Percentiles rank a stretch among this genome's conserved stretches.
phyloP scores from a whole-genome alignment of 2,797 vertebrate species.

The Sebastes kiyomatsui region DNA sequence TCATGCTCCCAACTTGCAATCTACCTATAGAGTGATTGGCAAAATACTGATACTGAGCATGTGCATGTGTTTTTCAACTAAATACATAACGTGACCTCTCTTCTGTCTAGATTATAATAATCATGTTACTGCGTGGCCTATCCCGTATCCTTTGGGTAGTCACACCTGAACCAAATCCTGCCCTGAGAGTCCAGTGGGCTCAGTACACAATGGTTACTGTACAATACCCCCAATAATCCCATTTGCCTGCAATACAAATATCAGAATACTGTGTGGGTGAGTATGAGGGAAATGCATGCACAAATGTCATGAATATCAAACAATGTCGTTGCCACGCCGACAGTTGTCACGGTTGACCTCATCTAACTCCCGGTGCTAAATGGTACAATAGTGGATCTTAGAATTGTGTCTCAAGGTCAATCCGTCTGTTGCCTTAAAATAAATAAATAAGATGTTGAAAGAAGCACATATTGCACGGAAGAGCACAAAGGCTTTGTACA shows the following conservation, averaged over 20 bases:
- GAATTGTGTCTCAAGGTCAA: slow-evolving; percentile 7
- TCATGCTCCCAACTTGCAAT: slow-evolving; percentile 42
- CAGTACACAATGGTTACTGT: not conserved
- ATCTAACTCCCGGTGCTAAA: not conserved
- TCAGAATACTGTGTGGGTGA: not conserved
- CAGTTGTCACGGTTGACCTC: not conserved
- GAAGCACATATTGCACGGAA: not conserved
- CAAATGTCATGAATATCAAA: slow-evolving; percentile 7
- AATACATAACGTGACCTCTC: slow-evolving; percentile 31
- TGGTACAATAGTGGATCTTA: not conserved
- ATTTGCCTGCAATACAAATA: slow-evolving; percentile 8
- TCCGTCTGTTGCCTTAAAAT: not conserved
- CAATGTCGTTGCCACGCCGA: not conserved
- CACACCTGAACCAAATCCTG: slow-evolving; percentile 3
- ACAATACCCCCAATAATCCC: not conserved
- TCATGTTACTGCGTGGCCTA: slow-evolving; percentile 26
- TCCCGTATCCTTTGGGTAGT: slow-evolving; percentile 9
- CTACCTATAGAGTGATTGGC: slow-evolving; percentile 7
- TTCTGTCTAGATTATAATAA: slow-evolving; percentile 36
- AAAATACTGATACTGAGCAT: slow-evolving; percentile 22
- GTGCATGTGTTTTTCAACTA: not conserved
- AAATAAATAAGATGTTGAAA: not conserved
- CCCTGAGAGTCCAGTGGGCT: slow-evolving; percentile 1
- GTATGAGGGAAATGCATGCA: not conserved
- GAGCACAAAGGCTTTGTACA: not conserved